Evolutionary conservation across 37 sponge, comb jelly and placozoan genomes (phyloP), one percentile per base, ranked within the genome.

Genomic region (Petrosia ficiformis): DNA sequence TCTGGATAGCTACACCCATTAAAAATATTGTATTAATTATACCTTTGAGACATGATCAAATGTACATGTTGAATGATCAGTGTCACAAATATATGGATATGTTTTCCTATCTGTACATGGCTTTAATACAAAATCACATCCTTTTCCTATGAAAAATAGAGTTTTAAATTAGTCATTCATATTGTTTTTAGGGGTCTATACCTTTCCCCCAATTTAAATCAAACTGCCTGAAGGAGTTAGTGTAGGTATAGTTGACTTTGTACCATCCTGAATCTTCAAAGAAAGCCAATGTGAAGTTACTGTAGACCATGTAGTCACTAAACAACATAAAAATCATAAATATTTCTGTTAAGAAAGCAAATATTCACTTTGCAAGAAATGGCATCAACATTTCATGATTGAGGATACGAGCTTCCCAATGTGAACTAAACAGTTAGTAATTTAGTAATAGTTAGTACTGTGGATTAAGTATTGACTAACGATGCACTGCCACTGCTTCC

Each of bases 241-340:
- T 61, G 19, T 42, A 33, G 0, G 83, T 39, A 39, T 82, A 82
- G 70, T 82, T 82, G 19, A 65, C 83, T 38, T 37, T 22, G 44
- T 82, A 82, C 83, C 83, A 82, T 67, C 83, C 83, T 43, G 76
- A 75, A 44, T 74, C 83, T 44, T 75, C 77, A 42, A 82, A 52
- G 16, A 82, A 42, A n/a, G 66, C 59, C 32, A 82, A 54, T 0
- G 83, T 82, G 58, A 82, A 75, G 39, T 67, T 48, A 61, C 76
- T 82, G n/a, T 76, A 33, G 2, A 66, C 41, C 0, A 69, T 43
- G 68, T 82, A 75, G 25, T 30, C 66, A 25, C 83, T 82, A 77
- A 26, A 63, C 19, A 36, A 22, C n/a, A n/a, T n/a, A n/a, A n/a
- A n/a, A n/a, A n/a, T 54, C 36, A 2, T 48, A 3, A 54, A 34